phyloP scores from a whole-genome alignment of 2,888 invertebrate genomes.

The Hoplodrina ambigua region DNA sequence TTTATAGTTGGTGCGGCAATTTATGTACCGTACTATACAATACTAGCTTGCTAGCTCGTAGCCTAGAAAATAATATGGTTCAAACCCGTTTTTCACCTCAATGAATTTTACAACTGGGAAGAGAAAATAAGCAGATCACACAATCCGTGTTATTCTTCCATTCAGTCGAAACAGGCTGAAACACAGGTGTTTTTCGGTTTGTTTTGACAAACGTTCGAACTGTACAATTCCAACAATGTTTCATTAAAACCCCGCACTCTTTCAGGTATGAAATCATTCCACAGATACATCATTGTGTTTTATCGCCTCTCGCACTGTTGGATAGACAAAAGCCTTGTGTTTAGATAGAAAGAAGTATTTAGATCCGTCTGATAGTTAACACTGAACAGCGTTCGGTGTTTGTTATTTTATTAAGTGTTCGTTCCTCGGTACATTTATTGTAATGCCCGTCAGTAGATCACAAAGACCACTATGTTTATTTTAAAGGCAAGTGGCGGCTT shows the following conservation, averaged over 20 bases:
- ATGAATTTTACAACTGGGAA: conserved; percentile 55
- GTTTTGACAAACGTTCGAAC: conserved; percentile 60
- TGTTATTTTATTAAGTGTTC: conserved; percentile 86
- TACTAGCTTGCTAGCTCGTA: conserved; percentile 36
- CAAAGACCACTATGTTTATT: conserved; percentile 80
- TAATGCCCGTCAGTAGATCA: conserved; percentile 80
- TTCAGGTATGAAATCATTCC: conserved; percentile 57
- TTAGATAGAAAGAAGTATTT: conserved; percentile 83
- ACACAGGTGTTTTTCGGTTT: conserved; percentile 54
- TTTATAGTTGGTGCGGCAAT: conserved; percentile 40
- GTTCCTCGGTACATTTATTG: conserved; percentile 84
- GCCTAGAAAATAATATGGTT: conserved; percentile 39
- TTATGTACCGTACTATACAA: conserved; percentile 49
- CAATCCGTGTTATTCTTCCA: conserved; percentile 47
- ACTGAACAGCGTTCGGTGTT: conserved; percentile 82
- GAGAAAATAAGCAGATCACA: conserved; percentile 61
- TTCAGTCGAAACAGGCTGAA: conserved; percentile 24
- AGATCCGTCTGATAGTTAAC: conserved; percentile 77
- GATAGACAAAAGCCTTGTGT: conserved; percentile 86
- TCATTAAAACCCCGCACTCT: conserved; percentile 39
- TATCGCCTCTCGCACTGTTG: conserved; percentile 74
- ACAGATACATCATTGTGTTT: conserved; percentile 71
- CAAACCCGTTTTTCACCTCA: conserved; percentile 45
- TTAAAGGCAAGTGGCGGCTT: conserved; percentile 73
- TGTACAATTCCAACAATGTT: conserved; percentile 60